These are phyloP conservation scores for Glaucopsyche alexis DNA, from an alignment of 2,888 invertebrate genomes.

Conservation along the genomic window DNA sequence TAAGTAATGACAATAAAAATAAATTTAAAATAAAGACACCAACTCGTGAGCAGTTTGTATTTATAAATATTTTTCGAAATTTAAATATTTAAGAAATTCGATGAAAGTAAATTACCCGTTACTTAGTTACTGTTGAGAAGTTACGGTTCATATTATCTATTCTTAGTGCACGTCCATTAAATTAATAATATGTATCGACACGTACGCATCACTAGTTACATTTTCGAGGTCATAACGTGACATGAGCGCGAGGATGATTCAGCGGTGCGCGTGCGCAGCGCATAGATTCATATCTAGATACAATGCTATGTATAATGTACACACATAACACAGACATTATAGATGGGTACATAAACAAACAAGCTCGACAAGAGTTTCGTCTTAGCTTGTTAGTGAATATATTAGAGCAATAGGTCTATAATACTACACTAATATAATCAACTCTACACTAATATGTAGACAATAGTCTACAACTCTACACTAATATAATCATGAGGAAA, in stretches of 20 bases:
- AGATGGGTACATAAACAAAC: neutral
- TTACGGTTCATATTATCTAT: neutral
- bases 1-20: too few relatives aligned
- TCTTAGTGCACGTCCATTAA: neutral
- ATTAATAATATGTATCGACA: conserved; percentile 45
- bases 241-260: conserved; percentile 69
- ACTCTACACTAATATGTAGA: too few relatives aligned
- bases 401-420: too few relatives aligned
- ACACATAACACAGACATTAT: neutral
- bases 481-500: too few relatives aligned
- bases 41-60: too few relatives aligned
- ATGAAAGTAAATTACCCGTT: too few relatives aligned
- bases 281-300: conserved; percentile 31
- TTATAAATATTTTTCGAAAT: too few relatives aligned
- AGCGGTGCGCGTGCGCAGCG: conserved; percentile 52
- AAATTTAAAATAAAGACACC: too few relatives aligned
- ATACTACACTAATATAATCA: too few relatives aligned
- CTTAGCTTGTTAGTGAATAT: too few relatives aligned
- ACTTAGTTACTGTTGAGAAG: neutral
- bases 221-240: conserved; percentile 69
- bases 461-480: too few relatives aligned
- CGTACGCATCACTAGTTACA: conserved; percentile 51
- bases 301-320: neutral
- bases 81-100: too few relatives aligned
- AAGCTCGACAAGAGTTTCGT: neutral